Evolutionary conservation across 2,113 vertebrate species (phyloP).

Genomic region (Pionites leucogaster): DNA sequence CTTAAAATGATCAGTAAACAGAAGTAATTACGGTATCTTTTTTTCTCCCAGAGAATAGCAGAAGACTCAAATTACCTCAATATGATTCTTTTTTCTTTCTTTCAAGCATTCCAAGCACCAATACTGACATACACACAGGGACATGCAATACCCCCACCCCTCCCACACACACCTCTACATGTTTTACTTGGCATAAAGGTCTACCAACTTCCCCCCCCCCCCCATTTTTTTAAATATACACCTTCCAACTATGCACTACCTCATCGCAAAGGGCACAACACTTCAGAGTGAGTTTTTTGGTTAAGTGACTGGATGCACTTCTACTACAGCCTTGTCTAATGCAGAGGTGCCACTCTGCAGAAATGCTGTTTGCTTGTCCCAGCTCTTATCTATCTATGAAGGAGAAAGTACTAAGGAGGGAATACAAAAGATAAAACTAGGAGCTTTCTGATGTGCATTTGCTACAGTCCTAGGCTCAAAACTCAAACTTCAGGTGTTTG

Average conservation of each 20-base stretch:
- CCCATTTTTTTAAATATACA: background rate
- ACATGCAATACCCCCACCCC: background rate
- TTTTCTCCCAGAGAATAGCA: background rate
- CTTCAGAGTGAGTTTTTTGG: background rate
- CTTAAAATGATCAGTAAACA: background rate
- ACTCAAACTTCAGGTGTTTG: background rate
- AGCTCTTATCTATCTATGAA: background rate
- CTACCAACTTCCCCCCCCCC: accelerated
- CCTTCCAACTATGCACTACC: background rate
- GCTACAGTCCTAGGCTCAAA: background rate
- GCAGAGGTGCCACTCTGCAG: background rate
- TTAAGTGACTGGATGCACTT: background rate
- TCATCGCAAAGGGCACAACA: background rate
- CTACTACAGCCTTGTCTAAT: background rate
- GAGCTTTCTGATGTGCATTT: background rate
- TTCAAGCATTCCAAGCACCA: background rate
- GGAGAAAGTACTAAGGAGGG: background rate
- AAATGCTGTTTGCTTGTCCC: background rate
- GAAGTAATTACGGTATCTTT: background rate
- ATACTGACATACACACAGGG: background rate
- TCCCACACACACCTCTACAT: background rate
- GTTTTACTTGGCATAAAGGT: background rate
- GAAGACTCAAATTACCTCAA: background rate
- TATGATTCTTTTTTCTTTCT: background rate
- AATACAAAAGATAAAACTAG: background rate